Conservation (phyloP, 2,113 vertebrate genomes). For the Chrysochloris asiatica region DNA sequence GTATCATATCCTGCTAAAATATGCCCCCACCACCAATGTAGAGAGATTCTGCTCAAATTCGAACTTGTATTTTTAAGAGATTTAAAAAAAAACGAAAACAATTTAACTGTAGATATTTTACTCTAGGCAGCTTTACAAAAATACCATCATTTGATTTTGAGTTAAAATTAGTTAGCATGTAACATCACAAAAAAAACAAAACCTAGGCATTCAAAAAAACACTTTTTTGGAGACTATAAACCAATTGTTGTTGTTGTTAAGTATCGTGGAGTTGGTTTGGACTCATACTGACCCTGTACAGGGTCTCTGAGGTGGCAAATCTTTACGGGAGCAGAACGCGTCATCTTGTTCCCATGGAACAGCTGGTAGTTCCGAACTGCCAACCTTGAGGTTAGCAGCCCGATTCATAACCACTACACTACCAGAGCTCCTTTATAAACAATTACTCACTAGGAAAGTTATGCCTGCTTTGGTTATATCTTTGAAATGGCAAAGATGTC, state of each 20-base stretch:
- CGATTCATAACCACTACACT: no score
- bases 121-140: constrained; percentile 51
- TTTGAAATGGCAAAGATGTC: background rate
- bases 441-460: constrained; percentile 10
- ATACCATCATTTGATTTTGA: constrained; percentile 27
- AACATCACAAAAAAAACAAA: constrained; percentile 34
- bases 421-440: no score
- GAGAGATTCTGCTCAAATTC: constrained; percentile 33
- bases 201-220: background rate
- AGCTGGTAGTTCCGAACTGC: no score
- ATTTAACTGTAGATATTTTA: background rate
- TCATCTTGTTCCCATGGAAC: no score
- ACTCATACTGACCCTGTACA: no score
- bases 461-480: background rate
- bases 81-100: background rate
- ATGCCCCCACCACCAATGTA: no score
- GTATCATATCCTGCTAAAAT: background rate
- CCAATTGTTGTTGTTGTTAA: no score
- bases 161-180: background rate
- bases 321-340: no score
- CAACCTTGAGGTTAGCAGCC: no score
- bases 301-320: no score
- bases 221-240: constrained; percentile 2
- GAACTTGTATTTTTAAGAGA: background rate
- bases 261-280: no score